Base-by-base conservation (phyloP, 1,140 invertebrate species). In the Callitettix versicolor region DNA sequence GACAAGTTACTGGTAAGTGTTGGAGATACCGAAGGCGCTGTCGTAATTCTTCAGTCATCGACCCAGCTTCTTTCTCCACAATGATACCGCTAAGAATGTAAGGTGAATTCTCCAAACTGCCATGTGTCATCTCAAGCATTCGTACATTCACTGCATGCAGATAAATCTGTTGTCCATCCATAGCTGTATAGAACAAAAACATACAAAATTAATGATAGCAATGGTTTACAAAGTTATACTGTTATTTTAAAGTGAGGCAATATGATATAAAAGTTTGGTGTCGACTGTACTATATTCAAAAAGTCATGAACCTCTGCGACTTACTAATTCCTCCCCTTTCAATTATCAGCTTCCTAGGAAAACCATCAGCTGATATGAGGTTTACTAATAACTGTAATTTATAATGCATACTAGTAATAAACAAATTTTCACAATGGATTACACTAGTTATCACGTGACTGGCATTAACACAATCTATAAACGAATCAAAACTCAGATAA, bases 111-210 rank as follows among this genome's bases (percentile, higher is more conserved):
- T 89, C 84, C 43, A 96, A 74, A 42, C 75, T 78, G 15, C 89
- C 90, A 74, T 92, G 96, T 43, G 88, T 82, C 42, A 82, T 79
- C 64, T 88, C 84, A 58, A 98, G 69, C 80, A 96, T 94, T 48
- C 85, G 84, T 2, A 89, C 82, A 71, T 98, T 97, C 59, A 98
- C 69, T 3, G 88, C 82, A 73, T 96, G 88, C 43, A 98, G 69
- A 69, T 91, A 98, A 22, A 96, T 81, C 66, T 93, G 86, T 69
- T 95, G 92, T 0, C 93, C 93, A 73, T 95, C 91, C 33, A 77
- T 74, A 54, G 86, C 87, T 88, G 62, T 38, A 75, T 74, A 62
- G 55, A 58, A 62, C 61, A 62, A 62, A 43, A 15, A 40, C 14
- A 56, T 36, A 36, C 7, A 7, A n/a, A 9, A 36, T n/a, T 9